These are phyloP conservation scores for Tapirus indicus DNA, from an alignment of 2,797 vertebrate species.

Conservation along the genomic window DNA sequence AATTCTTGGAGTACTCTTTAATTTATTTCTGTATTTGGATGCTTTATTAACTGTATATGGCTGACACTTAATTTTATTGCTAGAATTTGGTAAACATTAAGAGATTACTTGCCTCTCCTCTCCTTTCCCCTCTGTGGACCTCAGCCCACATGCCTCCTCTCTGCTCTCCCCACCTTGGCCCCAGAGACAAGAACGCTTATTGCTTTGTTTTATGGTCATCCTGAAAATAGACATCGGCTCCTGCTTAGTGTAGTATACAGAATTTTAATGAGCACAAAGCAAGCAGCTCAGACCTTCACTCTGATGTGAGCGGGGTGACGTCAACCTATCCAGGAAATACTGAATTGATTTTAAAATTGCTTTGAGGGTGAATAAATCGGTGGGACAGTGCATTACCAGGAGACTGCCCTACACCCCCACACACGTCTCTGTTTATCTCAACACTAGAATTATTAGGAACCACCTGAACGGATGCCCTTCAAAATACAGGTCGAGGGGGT, in stretches of 20 bases:
- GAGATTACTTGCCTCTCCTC: background rate
- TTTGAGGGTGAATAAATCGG: background rate
- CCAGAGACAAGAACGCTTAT: constrained; percentile 63
- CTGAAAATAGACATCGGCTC: constrained; percentile 50
- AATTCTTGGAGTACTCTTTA: constrained; percentile 20
- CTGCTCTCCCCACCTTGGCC: background rate
- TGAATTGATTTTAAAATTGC: constrained; percentile 75
- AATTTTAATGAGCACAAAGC: constrained; percentile 77
- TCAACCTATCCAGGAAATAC: constrained; percentile 74
- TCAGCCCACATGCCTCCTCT: background rate
- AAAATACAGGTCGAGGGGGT: background rate
- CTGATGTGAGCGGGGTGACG: background rate
- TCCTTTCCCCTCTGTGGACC: background rate
- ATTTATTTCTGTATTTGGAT: constrained; percentile 33
- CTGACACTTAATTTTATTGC: constrained; percentile 43
- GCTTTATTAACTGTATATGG: constrained; percentile 15
- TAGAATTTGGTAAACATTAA: constrained; percentile 50
- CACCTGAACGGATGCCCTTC: background rate
- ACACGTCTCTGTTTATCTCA: background rate
- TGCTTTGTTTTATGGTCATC: constrained; percentile 56
- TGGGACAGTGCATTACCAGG: background rate
- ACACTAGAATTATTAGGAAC: background rate
- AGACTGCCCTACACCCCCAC: background rate
- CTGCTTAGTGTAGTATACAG: constrained; percentile 56
- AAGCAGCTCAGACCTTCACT: background rate